Evolutionary conservation across 2,888 invertebrate species (phyloP).

Genomic region (Reticulitermes lucifugus): DNA sequence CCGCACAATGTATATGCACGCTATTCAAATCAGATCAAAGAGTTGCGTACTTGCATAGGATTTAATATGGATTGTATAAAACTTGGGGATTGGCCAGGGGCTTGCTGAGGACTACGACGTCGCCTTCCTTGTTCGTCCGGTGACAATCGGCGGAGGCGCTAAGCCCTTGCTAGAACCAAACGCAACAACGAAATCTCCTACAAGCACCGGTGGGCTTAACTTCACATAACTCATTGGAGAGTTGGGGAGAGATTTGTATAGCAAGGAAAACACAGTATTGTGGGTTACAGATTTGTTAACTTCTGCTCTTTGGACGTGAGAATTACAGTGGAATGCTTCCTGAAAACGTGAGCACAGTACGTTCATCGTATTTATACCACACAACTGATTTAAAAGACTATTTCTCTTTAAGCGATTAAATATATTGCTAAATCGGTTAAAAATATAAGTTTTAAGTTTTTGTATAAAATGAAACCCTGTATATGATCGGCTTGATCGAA

Average conservation of each 20-base stretch:
- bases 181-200: slow-evolving; percentile 37
- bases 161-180: slow-evolving; percentile 32
- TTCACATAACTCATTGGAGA: slow-evolving; percentile 42
- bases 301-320: neutral
- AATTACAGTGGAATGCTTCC: neutral
- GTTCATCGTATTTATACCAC: too few species aligned
- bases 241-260: neutral
- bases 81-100: slow-evolving; percentile 26
- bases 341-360: too few species aligned
- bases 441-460: too few species aligned
- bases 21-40: slow-evolving; percentile 36
- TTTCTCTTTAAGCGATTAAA: too few species aligned
- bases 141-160: slow-evolving; percentile 40
- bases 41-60: slow-evolving; percentile 16
- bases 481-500: too few species aligned
- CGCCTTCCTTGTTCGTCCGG: slow-evolving; percentile 30
- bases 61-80: slow-evolving; percentile 39
- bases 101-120: neutral
- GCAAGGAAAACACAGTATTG: neutral
- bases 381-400: too few species aligned
- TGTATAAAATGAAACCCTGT: too few species aligned
- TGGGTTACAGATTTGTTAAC: neutral
- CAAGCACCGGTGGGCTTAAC: slow-evolving; percentile 33
- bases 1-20: slow-evolving; percentile 1
- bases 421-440: too few species aligned